These are phyloP conservation scores for Chitala chitala DNA, from an alignment of 2,113 vertebrate genomes.

Conservation along the genomic window DNA sequence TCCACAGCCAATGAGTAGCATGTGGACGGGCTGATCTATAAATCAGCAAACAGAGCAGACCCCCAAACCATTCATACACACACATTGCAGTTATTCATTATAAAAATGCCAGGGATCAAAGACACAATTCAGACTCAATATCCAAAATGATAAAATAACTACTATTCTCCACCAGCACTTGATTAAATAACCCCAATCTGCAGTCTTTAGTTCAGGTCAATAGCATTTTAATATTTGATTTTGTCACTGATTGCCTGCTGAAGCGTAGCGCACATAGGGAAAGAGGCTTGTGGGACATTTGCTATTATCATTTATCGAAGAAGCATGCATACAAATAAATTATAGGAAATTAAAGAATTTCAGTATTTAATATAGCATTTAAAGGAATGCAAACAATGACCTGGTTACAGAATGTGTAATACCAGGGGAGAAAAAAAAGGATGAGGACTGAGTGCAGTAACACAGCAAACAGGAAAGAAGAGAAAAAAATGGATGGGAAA, in stretches of 20 bases:
- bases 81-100: no score
- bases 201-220: constrained; percentile 8
- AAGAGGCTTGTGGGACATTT: no score
- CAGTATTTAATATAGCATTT: no score
- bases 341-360: no score
- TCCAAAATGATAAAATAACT: not conserved
- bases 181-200: constrained; percentile 6
- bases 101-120: not conserved
- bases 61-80: no score
- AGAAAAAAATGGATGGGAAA: not conserved
- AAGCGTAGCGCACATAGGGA: not conserved
- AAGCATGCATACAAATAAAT: not conserved
- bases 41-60: not conserved
- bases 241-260: not conserved
- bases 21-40: not conserved
- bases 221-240: constrained; percentile 3
- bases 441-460: no score
- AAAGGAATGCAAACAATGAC: no score
- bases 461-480: no score
- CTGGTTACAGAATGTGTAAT: no score
- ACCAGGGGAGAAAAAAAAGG: no score
- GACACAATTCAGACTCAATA: not conserved
- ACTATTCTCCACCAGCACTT: not conserved
- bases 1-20: not conserved
- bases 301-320: not conserved